Evolutionary conservation across 1,140 invertebrate species (phyloP).

Genomic region (Leptonema lineaticorne): DNA sequence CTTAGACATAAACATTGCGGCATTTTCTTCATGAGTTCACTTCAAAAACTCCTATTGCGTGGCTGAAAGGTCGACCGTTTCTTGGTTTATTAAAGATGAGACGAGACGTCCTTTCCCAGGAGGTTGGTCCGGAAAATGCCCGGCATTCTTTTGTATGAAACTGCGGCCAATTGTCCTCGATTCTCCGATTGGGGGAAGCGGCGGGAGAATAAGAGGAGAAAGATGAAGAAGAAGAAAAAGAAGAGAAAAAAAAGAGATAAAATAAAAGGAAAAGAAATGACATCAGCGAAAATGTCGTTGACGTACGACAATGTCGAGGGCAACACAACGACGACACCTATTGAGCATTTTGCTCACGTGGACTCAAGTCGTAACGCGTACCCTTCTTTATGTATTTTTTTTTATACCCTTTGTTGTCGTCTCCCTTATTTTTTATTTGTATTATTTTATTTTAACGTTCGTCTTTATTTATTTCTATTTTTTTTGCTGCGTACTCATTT

Average conservation of each 20-base stretch:
- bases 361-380: too few species aligned
- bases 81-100: slow-evolving; percentile 18
- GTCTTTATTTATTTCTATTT: too few species aligned
- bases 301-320: neutral
- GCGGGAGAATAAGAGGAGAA: neutral
- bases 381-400: too few species aligned
- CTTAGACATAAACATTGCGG: slow-evolving; percentile 17
- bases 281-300: slow-evolving; percentile 9
- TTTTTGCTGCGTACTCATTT: too few species aligned
- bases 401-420: too few species aligned
- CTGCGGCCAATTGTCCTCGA: slow-evolving; percentile 6
- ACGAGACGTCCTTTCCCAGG: neutral
- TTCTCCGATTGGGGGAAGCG: too few species aligned
- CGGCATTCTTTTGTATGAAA: neutral
- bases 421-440: too few species aligned
- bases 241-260: too few species aligned
- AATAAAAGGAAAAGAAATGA: too few species aligned
- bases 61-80: slow-evolving; percentile 14
- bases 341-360: slow-evolving; percentile 7
- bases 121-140: neutral
- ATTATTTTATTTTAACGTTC: too few species aligned
- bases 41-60: slow-evolving; percentile 5
- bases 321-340: neutral
- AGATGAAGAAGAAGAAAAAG: too few species aligned
- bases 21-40: slow-evolving; percentile 16